These are phyloP conservation scores for Tinea semifulvella DNA, from an alignment of 2,888 invertebrate genomes.

Conservation along the genomic window DNA sequence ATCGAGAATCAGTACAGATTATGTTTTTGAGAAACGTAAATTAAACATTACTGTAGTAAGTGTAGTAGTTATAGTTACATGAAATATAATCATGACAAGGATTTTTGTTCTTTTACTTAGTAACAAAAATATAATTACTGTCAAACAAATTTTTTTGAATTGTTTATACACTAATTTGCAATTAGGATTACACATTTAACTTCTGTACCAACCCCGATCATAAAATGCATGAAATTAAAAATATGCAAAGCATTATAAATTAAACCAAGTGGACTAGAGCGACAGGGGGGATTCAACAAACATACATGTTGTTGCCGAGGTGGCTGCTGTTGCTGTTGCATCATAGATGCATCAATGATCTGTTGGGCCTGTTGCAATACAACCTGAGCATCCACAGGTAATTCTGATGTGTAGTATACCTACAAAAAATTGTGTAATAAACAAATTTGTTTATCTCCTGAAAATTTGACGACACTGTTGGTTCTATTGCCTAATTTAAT, in stretches of 20 bases:
- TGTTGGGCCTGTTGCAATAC: slow-evolving; percentile 66
- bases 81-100: too few relatives aligned
- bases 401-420: slow-evolving; percentile 66
- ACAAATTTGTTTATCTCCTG: neutral
- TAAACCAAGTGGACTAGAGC: neutral
- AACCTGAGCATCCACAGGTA: slow-evolving; percentile 64
- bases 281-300: slow-evolving; percentile 21
- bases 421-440: slow-evolving; percentile 42
- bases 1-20: too few relatives aligned
- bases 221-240: slow-evolving; percentile 2
- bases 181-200: too few relatives aligned
- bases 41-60: too few relatives aligned
- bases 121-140: too few relatives aligned
- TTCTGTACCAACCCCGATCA: neutral
- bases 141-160: too few relatives aligned
- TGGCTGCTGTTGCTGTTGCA: slow-evolving; percentile 55
- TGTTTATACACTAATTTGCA: too few relatives aligned
- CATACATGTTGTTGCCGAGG: slow-evolving; percentile 66
- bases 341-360: slow-evolving; percentile 64
- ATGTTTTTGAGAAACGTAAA: too few relatives aligned
- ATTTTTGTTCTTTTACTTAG: too few relatives aligned
- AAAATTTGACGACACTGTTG: too few relatives aligned
- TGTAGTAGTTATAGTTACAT: too few relatives aligned
- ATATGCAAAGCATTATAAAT: slow-evolving; percentile 10
- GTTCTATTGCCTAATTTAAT: too few relatives aligned